Evolutionary conservation across 2,797 vertebrate species (phyloP), one percentile per base, ranked within the genome.

Genomic region (Chromobotia macracanthus): DNA sequence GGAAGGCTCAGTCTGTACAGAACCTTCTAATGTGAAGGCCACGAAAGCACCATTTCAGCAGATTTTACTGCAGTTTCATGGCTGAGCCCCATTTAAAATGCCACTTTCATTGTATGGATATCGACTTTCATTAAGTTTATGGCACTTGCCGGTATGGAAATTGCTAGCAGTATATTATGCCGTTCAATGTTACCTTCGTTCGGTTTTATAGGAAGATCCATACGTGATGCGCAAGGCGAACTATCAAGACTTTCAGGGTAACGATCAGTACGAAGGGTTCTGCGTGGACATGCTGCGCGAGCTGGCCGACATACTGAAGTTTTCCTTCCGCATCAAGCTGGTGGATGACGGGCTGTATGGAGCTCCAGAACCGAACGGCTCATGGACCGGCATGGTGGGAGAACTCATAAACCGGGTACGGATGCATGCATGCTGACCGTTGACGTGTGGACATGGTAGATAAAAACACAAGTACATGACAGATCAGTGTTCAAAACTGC

Each of bases 371-470:
- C 92, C 95, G 73, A 96, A 97, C 0, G 96, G 96, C 15, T 96
- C 95, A 86, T 97, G 96, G 96, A 96, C 96, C 0, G 96, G 96
- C 80, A 96, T 97, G 96, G 96, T 97, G 71, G 96, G 96, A 4
- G 96, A 97, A 88, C 94, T 97, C 75, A 96, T 97, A 89, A 94
- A 96, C 85, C 88, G 96, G 94, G 96, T 97, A 92, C 50, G 91
- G 7, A 8, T 9, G 38, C 38, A 9, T 5, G 1, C 5, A 9
- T 38, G 38, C 8, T 38, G 38, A 38, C 5, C 38, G 2, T 38
- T 38, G 38, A 41, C 38, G 7, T 41, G 38, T 41, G 38, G 7
- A 9, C 9, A 28, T n/a, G n/a, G 1, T 38, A 7, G 2, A 31
- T 31, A 31, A 31, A 31, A 31, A 2, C 1, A 7, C 38, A 38